phyloP scores from a whole-genome alignment of 2,888 invertebrate genomes.

The Octodonta nipae region DNA sequence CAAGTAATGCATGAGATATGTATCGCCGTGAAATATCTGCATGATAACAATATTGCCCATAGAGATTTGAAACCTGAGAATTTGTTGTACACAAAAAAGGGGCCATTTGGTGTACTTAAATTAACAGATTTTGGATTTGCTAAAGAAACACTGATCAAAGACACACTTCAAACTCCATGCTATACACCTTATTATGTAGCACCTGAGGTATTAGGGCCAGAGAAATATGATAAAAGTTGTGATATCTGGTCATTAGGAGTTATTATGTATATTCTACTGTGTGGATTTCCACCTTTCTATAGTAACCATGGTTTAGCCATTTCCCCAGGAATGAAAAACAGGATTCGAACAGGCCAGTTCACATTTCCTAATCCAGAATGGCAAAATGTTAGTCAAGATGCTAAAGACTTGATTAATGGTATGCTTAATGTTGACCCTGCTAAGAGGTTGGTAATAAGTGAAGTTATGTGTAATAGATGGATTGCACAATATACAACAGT shows the following conservation, averaged over 20 bases:
- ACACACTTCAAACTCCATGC: constrained; percentile 91
- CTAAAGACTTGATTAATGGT: constrained; percentile 87
- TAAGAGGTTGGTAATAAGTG: constrained; percentile 75
- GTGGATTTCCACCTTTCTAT: constrained; percentile 98
- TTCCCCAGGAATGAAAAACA: constrained; percentile 97
- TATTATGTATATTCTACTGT: constrained; percentile 96
- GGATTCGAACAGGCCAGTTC: constrained; percentile 90
- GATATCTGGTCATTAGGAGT: constrained; percentile 99
- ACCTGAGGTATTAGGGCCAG: constrained; percentile 78
- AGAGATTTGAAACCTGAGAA: constrained; percentile 97
- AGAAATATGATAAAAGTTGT: constrained; percentile 97
- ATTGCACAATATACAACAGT: constrained; percentile 73
- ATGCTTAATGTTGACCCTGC: constrained; percentile 91
- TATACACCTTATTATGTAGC: constrained; percentile 96
- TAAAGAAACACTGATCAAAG: constrained; percentile 75
- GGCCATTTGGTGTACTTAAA: constrained; percentile 71
- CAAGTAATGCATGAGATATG: constrained; percentile 94
- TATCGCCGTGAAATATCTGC: constrained; percentile 84
- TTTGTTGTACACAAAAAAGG: constrained; percentile 71
- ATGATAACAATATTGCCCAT: constrained; percentile 90
- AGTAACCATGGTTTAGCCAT: constrained; percentile 95
- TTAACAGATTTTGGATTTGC: constrained; percentile 99
- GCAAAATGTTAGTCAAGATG: constrained; percentile 85
- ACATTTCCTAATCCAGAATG: constrained; percentile 94
- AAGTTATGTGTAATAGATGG: constrained; percentile 81